Evolutionary conservation across 2,888 invertebrate species (phyloP).

Genomic region (Branchipolynoe longqiensis): DNA sequence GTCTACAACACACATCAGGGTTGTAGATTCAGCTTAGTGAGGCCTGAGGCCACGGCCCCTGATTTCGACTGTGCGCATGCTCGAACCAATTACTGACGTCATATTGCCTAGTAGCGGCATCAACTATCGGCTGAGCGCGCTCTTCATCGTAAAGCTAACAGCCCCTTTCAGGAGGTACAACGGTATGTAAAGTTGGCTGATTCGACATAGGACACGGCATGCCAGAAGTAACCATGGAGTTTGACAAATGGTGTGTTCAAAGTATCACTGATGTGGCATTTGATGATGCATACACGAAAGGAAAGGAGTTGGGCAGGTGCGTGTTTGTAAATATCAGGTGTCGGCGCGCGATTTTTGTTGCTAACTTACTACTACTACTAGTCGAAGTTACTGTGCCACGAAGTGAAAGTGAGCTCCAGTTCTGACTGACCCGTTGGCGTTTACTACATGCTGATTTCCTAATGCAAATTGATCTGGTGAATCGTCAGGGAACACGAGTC

Average conservation of each 20-base stretch:
- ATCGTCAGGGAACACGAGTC: too few relatives aligned
- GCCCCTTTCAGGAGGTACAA: background rate
- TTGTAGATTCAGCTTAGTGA: background rate
- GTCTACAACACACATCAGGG: too few relatives aligned
- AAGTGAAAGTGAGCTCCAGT: too few relatives aligned
- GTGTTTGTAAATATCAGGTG: conserved; percentile 55
- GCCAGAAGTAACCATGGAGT: conserved; percentile 29
- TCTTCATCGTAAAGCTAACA: background rate
- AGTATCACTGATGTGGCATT: conserved; percentile 76
- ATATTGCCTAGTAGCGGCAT: conserved; percentile 60
- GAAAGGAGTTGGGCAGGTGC: conserved; percentile 79
- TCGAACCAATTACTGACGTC: conserved; percentile 58
- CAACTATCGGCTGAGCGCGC: conserved; percentile 36
- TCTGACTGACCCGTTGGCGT: too few relatives aligned
- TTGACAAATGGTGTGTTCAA: conserved; percentile 77
- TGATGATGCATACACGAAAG: conserved; percentile 73
- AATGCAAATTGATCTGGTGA: too few relatives aligned
- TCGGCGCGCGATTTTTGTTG: background rate
- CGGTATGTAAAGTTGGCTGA: background rate
- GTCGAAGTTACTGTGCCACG: too few relatives aligned
- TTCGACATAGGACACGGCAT: background rate
- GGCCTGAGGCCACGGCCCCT: background rate
- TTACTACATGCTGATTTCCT: too few relatives aligned
- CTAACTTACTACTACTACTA: too few relatives aligned
- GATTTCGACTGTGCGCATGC: conserved; percentile 1